Evolutionary conservation across 2,113 vertebrate species (phyloP).

Genomic region (Brachyhypopomus gauderio): DNA sequence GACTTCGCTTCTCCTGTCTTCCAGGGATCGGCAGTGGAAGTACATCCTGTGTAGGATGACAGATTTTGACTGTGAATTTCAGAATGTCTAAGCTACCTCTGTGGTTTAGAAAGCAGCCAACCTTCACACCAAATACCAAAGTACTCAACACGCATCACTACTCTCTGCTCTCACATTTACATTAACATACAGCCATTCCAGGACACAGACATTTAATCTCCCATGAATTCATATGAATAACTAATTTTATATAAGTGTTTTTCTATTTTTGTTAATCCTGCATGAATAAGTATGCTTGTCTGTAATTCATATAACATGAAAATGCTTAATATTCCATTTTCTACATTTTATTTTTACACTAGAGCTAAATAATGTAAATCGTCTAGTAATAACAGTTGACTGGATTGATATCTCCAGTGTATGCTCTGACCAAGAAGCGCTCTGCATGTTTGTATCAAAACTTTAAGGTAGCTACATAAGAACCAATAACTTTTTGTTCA

Average conservation of each 20-base stretch:
- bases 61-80: constrained; percentile 89
- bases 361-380: background rate
- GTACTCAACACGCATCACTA: background rate
- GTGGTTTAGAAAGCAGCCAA: background rate
- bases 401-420: background rate
- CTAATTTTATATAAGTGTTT: background rate
- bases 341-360: background rate
- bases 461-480: background rate
- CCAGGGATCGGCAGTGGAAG: constrained; percentile 98
- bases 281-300: constrained; percentile 8
- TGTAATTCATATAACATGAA: background rate
- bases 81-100: constrained; percentile 76
- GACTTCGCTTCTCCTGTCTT: constrained; percentile 49
- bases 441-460: background rate
- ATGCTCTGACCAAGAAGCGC: background rate
- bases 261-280: constrained; percentile 27
- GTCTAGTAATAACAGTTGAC: background rate
- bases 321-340: background rate
- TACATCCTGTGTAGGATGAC: constrained; percentile 97
- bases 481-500: constrained; percentile 3
- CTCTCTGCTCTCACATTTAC: background rate
- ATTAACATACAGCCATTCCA: background rate
- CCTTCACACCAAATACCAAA: no score
- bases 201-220: background rate
- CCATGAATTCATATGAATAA: background rate